Percentiles rank a stretch among this genome's conserved stretches.
Conservation (phyloP, 2,888 invertebrate genomes). For the Lobophora halterata region DNA sequence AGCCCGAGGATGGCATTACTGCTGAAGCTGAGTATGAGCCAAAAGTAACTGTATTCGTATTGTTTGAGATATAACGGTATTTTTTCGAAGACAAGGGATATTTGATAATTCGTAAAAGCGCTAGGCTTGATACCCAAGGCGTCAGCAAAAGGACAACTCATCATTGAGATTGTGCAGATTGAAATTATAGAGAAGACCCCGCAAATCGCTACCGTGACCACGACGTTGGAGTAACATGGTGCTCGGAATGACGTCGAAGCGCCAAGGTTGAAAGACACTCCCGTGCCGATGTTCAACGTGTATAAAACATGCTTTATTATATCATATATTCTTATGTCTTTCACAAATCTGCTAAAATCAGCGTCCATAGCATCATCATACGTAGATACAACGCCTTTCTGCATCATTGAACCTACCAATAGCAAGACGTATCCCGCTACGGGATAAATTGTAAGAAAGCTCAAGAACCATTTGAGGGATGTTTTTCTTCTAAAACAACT, state of each 20-base stretch:
- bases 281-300: slow-evolving; percentile 53
- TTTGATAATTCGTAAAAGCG: slow-evolving; percentile 33
- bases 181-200: slow-evolving; percentile 39
- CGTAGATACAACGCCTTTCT: slow-evolving; percentile 57
- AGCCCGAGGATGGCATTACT: slow-evolving; percentile 43
- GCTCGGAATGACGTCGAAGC: slow-evolving; percentile 53
- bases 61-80: slow-evolving; percentile 51
- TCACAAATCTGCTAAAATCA: slow-evolving; percentile 43
- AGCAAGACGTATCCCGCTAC: slow-evolving; percentile 42
- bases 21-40: slow-evolving; percentile 49
- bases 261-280: slow-evolving; percentile 50
- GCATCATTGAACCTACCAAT: slow-evolving; percentile 60
- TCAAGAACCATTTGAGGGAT: slow-evolving; percentile 46
- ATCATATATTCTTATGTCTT: slow-evolving; percentile 35
- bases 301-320: slow-evolving; percentile 45
- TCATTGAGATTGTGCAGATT: slow-evolving; percentile 48
- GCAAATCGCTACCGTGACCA: slow-evolving; percentile 45
- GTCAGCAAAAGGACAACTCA: slow-evolving; percentile 60
- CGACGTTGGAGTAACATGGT: slow-evolving; percentile 58
- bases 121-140: slow-evolving; percentile 38
- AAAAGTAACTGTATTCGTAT: slow-evolving; percentile 44
- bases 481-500: slow-evolving; percentile 49
- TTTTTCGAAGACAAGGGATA: slow-evolving; percentile 54
- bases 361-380: slow-evolving; percentile 54
- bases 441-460: slow-evolving; percentile 44